Evolutionary conservation across 2,888 invertebrate species (phyloP).

Genomic region (Pyralis farinalis): DNA sequence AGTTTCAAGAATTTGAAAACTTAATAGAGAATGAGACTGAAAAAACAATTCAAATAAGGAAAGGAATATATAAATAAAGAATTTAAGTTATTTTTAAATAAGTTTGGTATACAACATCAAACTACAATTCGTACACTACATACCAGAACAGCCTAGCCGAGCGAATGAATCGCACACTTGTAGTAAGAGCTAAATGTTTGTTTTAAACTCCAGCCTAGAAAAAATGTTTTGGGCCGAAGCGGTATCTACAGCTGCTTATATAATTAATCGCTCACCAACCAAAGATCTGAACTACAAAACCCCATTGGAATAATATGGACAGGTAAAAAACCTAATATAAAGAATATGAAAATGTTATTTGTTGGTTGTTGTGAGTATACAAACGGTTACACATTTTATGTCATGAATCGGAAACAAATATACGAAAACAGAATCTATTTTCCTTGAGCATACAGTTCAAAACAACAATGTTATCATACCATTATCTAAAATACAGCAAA

Average conservation of each 20-base stretch:
- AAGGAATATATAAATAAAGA: background rate
- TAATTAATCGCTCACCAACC: slow-evolving; percentile 3
- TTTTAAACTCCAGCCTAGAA: slow-evolving; percentile 10
- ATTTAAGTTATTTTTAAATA: slow-evolving; percentile 6
- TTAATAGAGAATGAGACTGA: background rate
- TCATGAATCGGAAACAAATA: too few relatives aligned
- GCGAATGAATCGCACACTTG: slow-evolving; percentile 10
- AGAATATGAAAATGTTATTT: slow-evolving; percentile 17
- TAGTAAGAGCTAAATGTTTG: slow-evolving; percentile 13
- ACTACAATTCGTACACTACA: slow-evolving; percentile 11
- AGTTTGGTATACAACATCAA: slow-evolving; percentile 7
- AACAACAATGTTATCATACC: too few relatives aligned
- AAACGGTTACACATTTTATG: too few relatives aligned
- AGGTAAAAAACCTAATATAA: slow-evolving; percentile 11
- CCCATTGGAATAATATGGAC: slow-evolving; percentile 13
- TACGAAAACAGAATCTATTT: too few relatives aligned
- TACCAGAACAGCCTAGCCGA: slow-evolving; percentile 12
- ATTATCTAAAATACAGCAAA: too few relatives aligned
- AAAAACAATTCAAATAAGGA: background rate
- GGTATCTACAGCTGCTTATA: background rate
- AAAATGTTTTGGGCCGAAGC: slow-evolving; percentile 12
- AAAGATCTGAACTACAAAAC: slow-evolving; percentile 2
- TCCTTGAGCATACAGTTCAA: too few relatives aligned
- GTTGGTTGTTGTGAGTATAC: slow-evolving; percentile 27
- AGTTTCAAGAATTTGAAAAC: background rate